These are phyloP conservation scores for Eidolon helvum DNA, from an alignment of 2,113 vertebrate species.

Conservation along the genomic window DNA sequence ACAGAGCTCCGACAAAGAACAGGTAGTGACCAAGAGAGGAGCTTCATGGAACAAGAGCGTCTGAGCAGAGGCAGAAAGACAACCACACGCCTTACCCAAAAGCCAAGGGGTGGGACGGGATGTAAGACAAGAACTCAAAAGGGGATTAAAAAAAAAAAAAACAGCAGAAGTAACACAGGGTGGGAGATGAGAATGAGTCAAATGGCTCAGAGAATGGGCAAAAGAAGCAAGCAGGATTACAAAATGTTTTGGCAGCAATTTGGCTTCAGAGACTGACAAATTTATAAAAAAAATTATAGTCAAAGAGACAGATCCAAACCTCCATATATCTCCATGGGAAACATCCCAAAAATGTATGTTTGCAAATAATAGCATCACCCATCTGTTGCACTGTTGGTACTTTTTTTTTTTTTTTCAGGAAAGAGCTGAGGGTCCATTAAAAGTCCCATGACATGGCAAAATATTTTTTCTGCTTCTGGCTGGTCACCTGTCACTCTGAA, in stretches of 20 bases:
- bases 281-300: constrained; percentile 36
- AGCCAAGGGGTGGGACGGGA: background rate
- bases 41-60: background rate
- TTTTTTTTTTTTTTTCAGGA: background rate
- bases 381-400: constrained; percentile 50
- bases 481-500: background rate
- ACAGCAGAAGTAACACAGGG: background rate
- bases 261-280: constrained; percentile 58
- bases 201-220: background rate
- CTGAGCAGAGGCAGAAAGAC: background rate
- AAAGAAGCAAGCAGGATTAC: background rate
- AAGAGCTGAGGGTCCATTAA: constrained; percentile 39
- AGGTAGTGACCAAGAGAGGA: background rate
- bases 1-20: background rate
- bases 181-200: background rate
- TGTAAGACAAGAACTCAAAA: background rate
- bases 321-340: constrained; percentile 70
- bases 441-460: background rate
- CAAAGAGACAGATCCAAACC: constrained; percentile 62
- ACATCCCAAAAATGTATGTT: constrained; percentile 68
- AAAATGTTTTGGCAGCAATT: constrained; percentile 32
- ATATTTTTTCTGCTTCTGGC: background rate
- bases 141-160: background rate
- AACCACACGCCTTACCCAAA: background rate
- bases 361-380: constrained; percentile 70